Conservation (phyloP, 92 coral and sea anemone genomes). For the Chrysogorgia sp. region DNA sequence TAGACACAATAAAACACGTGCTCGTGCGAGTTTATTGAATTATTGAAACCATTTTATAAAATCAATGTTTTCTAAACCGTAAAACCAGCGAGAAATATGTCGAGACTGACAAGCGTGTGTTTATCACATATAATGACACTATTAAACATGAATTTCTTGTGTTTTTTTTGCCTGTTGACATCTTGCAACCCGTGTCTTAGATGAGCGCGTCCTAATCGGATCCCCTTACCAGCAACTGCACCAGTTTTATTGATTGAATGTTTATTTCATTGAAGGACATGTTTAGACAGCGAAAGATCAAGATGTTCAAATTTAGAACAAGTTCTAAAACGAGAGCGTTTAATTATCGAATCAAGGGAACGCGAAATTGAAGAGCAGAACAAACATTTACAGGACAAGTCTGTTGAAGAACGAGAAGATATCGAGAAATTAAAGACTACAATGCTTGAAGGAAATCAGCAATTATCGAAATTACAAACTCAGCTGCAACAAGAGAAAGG, state of each 20-base stretch:
- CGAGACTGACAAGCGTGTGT: no score
- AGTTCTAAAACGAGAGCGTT: slow-evolving; percentile 87
- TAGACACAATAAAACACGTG: no score
- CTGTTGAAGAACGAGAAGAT: slow-evolving; percentile 67
- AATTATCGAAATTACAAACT: slow-evolving; percentile 10
- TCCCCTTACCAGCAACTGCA: no score
- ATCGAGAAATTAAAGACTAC: slow-evolving; percentile 57
- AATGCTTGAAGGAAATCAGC: slow-evolving; percentile 24
- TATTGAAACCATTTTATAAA: no score
- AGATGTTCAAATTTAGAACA: slow-evolving; percentile 84
- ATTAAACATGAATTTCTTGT: no score
- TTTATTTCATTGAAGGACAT: slow-evolving; percentile 62
- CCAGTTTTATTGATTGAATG: neutral
- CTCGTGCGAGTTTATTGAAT: no score
- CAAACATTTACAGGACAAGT: slow-evolving; percentile 71
- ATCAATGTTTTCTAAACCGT: no score
- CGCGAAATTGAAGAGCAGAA: slow-evolving; percentile 81
- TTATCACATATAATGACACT: no score
- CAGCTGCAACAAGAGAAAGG: slow-evolving; percentile 18
- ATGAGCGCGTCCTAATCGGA: no score
- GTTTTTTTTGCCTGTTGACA: no score
- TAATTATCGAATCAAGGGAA: slow-evolving; percentile 78
- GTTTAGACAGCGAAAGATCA: slow-evolving; percentile 84
- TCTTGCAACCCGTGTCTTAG: no score
- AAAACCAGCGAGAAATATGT: no score